phyloP scores from a whole-genome alignment of 2,888 invertebrate species.

The Drosophila putrida region DNA sequence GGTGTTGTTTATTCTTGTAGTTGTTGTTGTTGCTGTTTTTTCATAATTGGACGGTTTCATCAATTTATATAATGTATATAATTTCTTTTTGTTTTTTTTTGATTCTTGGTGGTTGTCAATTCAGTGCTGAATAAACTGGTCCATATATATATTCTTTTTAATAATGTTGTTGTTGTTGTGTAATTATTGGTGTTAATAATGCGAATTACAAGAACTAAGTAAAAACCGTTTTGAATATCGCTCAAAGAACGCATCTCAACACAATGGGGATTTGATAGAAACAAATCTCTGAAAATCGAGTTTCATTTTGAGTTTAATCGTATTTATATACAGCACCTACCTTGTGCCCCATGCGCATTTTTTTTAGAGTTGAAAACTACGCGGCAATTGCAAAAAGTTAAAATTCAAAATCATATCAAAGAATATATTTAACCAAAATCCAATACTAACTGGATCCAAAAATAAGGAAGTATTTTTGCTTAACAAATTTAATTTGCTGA shows the following conservation, averaged over 20 bases:
- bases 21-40: conserved; percentile 41
- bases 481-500: conserved; percentile 66
- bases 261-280: conserved; percentile 11
- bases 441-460: conserved; percentile 1
- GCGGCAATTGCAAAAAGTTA: conserved; percentile 55
- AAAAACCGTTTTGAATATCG: conserved; percentile 45
- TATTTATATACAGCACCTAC: conserved; percentile 74
- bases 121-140: conserved; percentile 78
- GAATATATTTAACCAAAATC: conserved; percentile 29
- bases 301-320: conserved; percentile 37
- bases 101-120: conserved; percentile 75
- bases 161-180: conserved; percentile 35
- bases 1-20: conserved; percentile 50
- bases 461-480: conserved; percentile 1
- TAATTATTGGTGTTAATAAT: conserved; percentile 41
- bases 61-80: conserved; percentile 68
- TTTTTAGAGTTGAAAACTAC: conserved; percentile 74
- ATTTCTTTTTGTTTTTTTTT: conserved; percentile 55
- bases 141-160: conserved; percentile 49
- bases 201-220: conserved; percentile 54
- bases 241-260: conserved; percentile 15
- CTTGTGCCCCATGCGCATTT: conserved; percentile 76
- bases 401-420: conserved; percentile 34
- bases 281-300: conserved; percentile 21
- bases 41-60: conserved; percentile 75